phyloP scores from a whole-genome alignment of 2,113 vertebrate genomes.

The Cyphomyrus plagiostoma region DNA sequence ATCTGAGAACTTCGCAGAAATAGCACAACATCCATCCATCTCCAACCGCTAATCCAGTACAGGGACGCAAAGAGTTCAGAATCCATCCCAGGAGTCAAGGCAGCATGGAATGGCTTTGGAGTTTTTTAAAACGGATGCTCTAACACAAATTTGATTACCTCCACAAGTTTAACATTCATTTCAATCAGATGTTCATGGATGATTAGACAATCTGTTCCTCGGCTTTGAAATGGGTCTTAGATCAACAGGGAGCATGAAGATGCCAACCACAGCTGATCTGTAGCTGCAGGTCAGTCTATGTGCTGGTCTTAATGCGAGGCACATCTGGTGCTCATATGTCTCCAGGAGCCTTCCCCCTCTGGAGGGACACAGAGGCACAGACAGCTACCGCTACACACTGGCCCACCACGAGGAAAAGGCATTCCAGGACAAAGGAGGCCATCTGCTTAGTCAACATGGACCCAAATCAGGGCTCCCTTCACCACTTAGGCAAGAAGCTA shows the following conservation, averaged over 20 bases:
- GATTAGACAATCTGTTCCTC: not conserved
- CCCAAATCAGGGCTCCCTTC: not conserved
- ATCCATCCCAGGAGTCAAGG: not conserved
- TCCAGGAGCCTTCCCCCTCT: not conserved
- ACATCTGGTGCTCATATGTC: conserved; percentile 44
- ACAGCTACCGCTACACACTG: not conserved
- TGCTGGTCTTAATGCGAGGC: conserved; percentile 15
- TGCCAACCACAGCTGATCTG: not conserved
- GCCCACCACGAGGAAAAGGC: conserved; percentile 9
- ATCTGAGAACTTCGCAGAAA: not conserved
- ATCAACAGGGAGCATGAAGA: not conserved
- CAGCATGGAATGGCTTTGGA: not conserved
- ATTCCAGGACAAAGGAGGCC: conserved; percentile 20
- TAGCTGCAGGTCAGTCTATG: not conserved
- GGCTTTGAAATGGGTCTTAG: conserved; percentile 2
- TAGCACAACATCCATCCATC: not conserved
- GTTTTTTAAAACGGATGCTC: not conserved
- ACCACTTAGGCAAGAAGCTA: not conserved
- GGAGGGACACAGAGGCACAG: not conserved
- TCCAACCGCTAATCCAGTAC: not conserved
- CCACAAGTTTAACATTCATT: not conserved
- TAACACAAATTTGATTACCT: not conserved
- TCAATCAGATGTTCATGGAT: not conserved
- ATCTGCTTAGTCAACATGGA: not conserved
- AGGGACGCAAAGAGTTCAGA: not conserved